Percentiles rank a stretch among this genome's conserved stretches.
Conservation (phyloP, 2,797 vertebrate genomes). For the Balearica regulorum region DNA sequence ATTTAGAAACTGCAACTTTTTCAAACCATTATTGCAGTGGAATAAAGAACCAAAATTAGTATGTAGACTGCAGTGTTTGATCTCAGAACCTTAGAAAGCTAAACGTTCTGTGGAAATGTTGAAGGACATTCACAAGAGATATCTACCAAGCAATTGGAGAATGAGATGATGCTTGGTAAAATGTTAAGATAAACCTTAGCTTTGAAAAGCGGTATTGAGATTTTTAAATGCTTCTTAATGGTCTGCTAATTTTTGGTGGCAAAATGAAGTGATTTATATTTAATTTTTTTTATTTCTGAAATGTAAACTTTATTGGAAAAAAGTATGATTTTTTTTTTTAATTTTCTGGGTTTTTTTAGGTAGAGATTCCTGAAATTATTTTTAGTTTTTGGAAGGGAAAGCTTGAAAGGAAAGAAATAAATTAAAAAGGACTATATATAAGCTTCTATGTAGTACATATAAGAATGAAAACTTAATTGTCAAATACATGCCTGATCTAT, state of each 20-base stretch:
- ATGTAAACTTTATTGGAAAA: background rate
- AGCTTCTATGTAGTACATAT: conserved; percentile 16
- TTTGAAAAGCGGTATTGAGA: background rate
- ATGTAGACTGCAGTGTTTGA: background rate
- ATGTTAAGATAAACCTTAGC: background rate
- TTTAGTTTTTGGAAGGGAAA: background rate
- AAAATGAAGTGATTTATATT: background rate
- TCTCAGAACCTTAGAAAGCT: background rate
- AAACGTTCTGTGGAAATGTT: background rate
- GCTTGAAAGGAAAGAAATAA: background rate
- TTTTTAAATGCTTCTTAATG: background rate
- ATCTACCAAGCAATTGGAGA: background rate
- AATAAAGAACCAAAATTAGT: background rate
- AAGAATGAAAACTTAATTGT: background rate
- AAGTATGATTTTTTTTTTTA: background rate
- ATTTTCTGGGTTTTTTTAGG: background rate
- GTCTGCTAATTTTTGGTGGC: background rate
- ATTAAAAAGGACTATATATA: background rate
- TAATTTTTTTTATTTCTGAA: background rate
- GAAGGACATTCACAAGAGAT: background rate
- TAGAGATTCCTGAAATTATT: background rate
- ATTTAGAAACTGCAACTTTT: background rate
- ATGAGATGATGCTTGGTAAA: background rate
- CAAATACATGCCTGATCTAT: background rate
- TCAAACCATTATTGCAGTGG: background rate